These are phyloP conservation scores for Corythaixoides concolor DNA, from an alignment of 2,113 vertebrate species.

Conservation along the genomic window DNA sequence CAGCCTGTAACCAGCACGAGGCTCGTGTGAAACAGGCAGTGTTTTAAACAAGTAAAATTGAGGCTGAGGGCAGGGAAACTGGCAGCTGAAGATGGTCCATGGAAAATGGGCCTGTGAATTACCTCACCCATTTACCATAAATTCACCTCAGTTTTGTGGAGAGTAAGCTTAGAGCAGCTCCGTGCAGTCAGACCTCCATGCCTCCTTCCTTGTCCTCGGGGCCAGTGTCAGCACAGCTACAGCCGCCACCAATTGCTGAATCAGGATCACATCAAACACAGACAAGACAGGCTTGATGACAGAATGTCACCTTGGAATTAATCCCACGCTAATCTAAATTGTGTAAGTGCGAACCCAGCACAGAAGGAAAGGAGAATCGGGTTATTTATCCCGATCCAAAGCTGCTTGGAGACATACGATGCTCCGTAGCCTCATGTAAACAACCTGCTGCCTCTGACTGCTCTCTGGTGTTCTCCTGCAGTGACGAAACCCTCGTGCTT, in stretches of 20 bases:
- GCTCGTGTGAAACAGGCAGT: rapidly evolving
- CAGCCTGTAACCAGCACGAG: neutral
- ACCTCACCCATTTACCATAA: neutral
- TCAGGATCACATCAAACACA: neutral
- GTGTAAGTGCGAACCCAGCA: neutral
- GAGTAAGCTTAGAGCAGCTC: neutral
- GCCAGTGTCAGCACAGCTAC: neutral
- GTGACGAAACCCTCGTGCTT: neutral
- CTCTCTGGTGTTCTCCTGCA: neutral
- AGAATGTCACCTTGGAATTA: neutral
- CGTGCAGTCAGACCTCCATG: neutral
- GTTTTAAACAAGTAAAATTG: neutral
- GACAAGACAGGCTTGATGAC: neutral
- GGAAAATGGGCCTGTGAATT: neutral
- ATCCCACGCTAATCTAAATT: neutral
- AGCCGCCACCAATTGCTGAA: neutral
- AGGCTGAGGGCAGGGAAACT: neutral
- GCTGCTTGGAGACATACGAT: neutral
- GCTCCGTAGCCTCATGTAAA: neutral
- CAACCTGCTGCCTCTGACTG: slow-evolving; percentile 15
- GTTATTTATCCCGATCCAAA: neutral
- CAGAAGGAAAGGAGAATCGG: rapidly evolving
- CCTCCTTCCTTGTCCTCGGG: rapidly evolving
- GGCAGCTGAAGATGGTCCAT: neutral
- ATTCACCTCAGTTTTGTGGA: neutral